Conservation (phyloP, 2,797 vertebrate genomes). For the Momotus momota region DNA sequence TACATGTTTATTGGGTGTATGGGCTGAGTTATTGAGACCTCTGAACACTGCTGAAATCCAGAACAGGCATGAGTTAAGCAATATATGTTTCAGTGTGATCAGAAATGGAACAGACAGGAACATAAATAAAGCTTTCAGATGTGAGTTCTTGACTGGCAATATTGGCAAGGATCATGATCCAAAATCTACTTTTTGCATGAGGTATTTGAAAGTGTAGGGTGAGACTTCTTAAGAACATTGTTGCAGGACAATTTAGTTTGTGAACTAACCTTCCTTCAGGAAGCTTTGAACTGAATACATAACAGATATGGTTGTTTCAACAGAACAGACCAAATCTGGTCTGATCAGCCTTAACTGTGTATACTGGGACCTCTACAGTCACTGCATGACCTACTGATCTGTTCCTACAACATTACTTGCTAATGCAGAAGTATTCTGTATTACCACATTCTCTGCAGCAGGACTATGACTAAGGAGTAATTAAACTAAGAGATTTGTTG, state of each 20-base stretch:
- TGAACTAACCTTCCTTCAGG: neutral
- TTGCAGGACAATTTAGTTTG: neutral
- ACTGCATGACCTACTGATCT: neutral
- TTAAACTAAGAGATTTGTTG: neutral
- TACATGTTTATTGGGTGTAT: neutral
- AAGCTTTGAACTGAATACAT: neutral
- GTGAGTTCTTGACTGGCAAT: neutral
- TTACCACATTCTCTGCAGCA: neutral
- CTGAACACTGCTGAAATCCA: neutral
- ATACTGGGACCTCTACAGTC: neutral
- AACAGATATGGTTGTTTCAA: neutral
- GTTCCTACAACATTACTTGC: neutral
- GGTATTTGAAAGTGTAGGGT: neutral
- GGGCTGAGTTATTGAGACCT: neutral
- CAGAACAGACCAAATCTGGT: neutral
- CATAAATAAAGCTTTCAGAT: neutral
- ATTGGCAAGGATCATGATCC: neutral
- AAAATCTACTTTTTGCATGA: neutral
- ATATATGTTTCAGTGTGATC: neutral
- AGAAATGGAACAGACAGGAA: neutral
- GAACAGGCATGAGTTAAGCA: neutral
- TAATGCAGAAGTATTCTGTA: neutral
- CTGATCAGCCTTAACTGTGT: neutral
- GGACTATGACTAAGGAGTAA: neutral
- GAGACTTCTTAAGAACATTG: neutral